phyloP scores from a whole-genome alignment of 2,888 invertebrate genomes.

The Bhutanitis thaidina region DNA sequence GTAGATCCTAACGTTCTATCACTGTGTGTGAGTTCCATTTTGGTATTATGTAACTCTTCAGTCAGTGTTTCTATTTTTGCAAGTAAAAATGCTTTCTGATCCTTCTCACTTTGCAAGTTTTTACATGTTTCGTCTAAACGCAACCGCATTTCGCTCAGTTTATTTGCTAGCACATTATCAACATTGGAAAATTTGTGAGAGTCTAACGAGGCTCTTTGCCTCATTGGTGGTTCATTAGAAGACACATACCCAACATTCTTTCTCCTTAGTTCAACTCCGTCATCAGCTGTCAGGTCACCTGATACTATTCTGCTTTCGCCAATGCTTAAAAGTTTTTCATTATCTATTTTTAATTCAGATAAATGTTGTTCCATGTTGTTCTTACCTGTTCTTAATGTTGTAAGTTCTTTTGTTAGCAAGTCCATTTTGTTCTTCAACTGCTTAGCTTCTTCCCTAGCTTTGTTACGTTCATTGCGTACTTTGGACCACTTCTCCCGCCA shows the following conservation, averaged over 20 bases:
- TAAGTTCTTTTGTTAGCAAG: constrained; percentile 86
- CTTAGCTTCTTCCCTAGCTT: constrained; percentile 94
- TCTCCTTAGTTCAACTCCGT: constrained; percentile 62
- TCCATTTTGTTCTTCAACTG: constrained; percentile 90
- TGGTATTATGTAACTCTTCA: constrained; percentile 59
- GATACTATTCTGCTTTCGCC: constrained; percentile 67
- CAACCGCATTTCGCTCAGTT: constrained; percentile 59
- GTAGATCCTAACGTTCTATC: constrained; percentile 68
- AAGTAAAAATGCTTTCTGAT: constrained; percentile 62
- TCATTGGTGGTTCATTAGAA: constrained; percentile 49
- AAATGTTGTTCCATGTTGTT: constrained; percentile 88
- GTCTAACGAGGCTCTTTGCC: constrained; percentile 67
- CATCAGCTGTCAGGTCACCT: constrained; percentile 58
- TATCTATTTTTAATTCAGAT: constrained; percentile 87
- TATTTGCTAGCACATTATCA: constrained; percentile 64
- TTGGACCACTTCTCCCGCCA: constrained; percentile 98
- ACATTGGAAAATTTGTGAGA: constrained; percentile 71
- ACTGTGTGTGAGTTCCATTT: constrained; percentile 57
- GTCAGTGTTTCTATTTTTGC: constrained; percentile 62
- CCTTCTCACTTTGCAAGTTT: constrained; percentile 62
- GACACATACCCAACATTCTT: constrained; percentile 54
- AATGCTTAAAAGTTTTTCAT: constrained; percentile 85
- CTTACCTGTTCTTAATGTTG: constrained; percentile 87
- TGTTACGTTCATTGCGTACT: constrained; percentile 93
- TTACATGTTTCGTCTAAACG: constrained; percentile 63